Conservation (phyloP, 2,113 vertebrate genomes). For the Bubo scandiacus region DNA sequence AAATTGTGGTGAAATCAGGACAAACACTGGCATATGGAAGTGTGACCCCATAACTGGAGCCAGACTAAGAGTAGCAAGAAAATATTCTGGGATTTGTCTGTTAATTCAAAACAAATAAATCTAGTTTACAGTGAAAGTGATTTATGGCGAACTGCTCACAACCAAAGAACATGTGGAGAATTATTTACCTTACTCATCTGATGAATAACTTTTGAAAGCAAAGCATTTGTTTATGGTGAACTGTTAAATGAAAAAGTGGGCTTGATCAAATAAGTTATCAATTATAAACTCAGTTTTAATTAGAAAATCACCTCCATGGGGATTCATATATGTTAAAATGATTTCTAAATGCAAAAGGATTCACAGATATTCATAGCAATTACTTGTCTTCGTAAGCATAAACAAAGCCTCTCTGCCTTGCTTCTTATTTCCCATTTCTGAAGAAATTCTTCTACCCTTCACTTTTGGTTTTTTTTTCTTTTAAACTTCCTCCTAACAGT, state of each 20-base stretch:
- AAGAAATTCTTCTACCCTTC: not conserved
- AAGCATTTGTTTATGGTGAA: not conserved
- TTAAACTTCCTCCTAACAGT: not conserved
- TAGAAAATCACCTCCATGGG: not conserved
- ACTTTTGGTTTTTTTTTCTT: not conserved
- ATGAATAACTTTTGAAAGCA: not conserved
- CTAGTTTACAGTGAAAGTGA: not conserved
- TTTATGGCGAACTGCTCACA: not conserved
- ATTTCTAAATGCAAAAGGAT: not conserved
- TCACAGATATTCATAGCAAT: not conserved
- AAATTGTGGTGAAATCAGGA: not conserved
- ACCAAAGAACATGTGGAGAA: not conserved
- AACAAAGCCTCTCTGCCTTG: not conserved
- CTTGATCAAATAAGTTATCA: not conserved
- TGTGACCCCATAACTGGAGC: not conserved
- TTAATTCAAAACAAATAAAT: not conserved
- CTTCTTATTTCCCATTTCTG: not conserved
- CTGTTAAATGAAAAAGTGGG: not conserved
- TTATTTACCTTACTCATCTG: not conserved
- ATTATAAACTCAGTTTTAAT: not conserved
- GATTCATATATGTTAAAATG: not conserved
- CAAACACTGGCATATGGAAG: not conserved
- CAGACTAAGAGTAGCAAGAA: not conserved
- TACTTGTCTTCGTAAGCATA: not conserved
- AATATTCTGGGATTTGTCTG: not conserved